Percentiles rank a stretch among this genome's conserved stretches.
phyloP scores from a whole-genome alignment of 2,888 invertebrate species.

The Crossocerus cetratus region DNA sequence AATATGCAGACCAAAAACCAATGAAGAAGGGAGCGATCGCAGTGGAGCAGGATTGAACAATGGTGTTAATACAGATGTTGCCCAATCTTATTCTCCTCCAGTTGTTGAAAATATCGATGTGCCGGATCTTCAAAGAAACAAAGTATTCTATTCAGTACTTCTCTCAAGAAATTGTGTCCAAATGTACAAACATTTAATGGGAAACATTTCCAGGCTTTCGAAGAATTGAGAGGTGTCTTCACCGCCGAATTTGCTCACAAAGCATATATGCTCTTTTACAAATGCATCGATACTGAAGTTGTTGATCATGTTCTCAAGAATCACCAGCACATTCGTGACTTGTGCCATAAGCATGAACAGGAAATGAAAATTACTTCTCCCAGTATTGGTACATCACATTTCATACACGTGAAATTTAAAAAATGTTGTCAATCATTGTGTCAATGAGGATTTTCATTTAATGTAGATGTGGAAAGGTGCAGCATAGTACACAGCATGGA shows the following conservation, averaged over 20 bases:
- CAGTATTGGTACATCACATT: conserved; percentile 32
- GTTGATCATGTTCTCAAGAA: conserved; percentile 87
- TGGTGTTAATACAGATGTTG: conserved; percentile 76
- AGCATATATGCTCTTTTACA: conserved; percentile 87
- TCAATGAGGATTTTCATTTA: background rate
- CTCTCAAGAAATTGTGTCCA: background rate
- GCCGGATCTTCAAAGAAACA: conserved; percentile 69
- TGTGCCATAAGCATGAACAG: conserved; percentile 87
- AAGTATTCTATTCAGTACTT: conserved; percentile 52
- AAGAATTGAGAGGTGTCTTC: conserved; percentile 90
- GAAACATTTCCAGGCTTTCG: conserved; percentile 80
- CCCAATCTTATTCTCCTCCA: conserved; percentile 82
- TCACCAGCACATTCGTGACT: conserved; percentile 85
- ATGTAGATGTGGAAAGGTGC: conserved; percentile 34
- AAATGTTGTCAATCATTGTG: background rate
- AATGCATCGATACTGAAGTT: conserved; percentile 84
- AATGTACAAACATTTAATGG: conserved; percentile 8
- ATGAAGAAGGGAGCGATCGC: conserved; percentile 29
- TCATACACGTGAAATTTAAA: background rate
- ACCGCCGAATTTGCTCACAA: conserved; percentile 90
- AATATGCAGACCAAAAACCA: conserved; percentile 26
- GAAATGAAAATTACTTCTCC: conserved; percentile 70
- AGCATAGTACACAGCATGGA: conserved; percentile 18
- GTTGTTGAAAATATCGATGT: conserved; percentile 63
- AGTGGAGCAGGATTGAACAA: conserved; percentile 42